Conservation (phyloP, 2,888 invertebrate species). For the Gasteruption jaculator region DNA sequence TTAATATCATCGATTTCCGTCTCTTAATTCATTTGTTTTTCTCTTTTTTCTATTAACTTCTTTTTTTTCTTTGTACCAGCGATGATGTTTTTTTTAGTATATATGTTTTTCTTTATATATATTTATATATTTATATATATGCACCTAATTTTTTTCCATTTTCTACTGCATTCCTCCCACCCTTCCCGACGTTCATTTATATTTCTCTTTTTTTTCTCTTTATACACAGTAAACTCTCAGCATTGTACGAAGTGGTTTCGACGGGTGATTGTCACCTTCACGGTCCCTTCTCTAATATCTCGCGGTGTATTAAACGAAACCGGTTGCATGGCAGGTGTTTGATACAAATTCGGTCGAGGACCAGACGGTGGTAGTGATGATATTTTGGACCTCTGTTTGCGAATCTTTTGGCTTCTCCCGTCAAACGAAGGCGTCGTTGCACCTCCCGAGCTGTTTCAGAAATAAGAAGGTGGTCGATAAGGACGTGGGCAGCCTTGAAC, state of each 20-base stretch:
- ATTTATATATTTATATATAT: no score
- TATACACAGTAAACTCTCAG: no score
- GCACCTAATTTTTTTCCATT: no score
- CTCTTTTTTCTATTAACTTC: no score
- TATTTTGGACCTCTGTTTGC: conserved; percentile 49
- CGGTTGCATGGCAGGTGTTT: conserved; percentile 44
- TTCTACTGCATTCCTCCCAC: no score
- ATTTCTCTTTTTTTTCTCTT: no score
- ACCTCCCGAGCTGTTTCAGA: conserved; percentile 42
- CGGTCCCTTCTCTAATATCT: conserved; percentile 48
- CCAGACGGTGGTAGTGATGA: conserved; percentile 41
- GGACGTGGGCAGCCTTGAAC: conserved; percentile 46
- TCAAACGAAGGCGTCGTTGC: conserved; percentile 44
- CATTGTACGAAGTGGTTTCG: conserved; percentile 45
- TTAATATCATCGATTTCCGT: no score
- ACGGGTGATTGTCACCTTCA: conserved; percentile 48
- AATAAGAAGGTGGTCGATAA: conserved; percentile 44
- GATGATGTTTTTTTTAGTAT: no score
- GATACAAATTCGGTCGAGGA: conserved; percentile 42
- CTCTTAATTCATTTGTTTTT: no score
- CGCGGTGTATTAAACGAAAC: conserved; percentile 42
- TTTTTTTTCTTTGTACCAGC: no score
- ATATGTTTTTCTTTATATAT: no score
- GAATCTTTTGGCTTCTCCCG: conserved; percentile 44
- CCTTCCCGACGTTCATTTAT: no score